Conservation (phyloP, 2,888 invertebrate species). For the Limnephilus auricula region DNA sequence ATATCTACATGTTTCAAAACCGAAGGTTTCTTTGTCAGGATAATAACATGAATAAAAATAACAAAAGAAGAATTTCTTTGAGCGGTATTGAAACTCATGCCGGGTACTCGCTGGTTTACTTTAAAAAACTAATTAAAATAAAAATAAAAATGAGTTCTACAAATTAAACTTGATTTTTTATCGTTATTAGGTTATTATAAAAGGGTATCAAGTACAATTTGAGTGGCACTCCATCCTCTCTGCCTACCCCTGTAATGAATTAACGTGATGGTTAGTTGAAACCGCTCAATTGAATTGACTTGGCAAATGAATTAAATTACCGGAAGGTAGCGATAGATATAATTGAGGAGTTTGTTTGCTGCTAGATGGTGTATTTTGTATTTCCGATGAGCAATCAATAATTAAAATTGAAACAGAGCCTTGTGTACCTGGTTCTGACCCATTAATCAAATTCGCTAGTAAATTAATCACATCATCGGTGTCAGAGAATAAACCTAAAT, state of each 20-base stretch:
- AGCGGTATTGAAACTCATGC: too few species aligned
- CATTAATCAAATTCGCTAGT: neutral
- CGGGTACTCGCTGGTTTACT: too few species aligned
- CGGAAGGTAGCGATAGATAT: neutral
- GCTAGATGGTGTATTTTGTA: neutral
- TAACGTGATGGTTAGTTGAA: neutral
- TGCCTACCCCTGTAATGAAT: neutral
- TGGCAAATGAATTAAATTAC: neutral
- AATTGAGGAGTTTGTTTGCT: neutral
- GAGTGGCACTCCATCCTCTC: neutral
- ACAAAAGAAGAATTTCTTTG: too few species aligned
- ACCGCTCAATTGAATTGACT: neutral
- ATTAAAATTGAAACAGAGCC: neutral
- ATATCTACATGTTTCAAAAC: too few species aligned
- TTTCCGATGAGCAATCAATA: neutral
- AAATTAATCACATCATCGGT: neutral
- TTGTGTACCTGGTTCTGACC: neutral
- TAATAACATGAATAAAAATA: too few species aligned
- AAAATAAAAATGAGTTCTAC: too few species aligned
- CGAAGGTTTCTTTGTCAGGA: too few species aligned
- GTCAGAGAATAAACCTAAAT: slow-evolving; percentile 3
- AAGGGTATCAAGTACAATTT: neutral
- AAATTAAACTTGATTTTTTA: too few species aligned
- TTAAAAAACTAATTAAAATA: too few species aligned
- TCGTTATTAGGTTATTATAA: too few species aligned